Evolutionary conservation across 2,888 invertebrate genomes (phyloP), one percentile per base, ranked within the genome.

Genomic region (Thera britannica): DNA sequence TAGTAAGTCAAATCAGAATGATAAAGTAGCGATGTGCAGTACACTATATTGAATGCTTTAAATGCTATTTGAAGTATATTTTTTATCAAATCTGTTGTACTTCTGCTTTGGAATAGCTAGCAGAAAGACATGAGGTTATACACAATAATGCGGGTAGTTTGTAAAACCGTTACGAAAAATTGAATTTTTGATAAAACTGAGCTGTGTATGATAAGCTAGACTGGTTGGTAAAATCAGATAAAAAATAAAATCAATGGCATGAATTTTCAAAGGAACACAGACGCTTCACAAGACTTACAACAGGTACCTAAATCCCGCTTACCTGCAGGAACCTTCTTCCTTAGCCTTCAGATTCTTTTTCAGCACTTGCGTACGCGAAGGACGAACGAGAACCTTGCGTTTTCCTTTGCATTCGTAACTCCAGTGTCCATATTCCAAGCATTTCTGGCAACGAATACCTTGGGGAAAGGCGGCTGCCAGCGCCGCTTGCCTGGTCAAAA

Each of bases 401-500:
- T 98, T 98, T 11, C 97, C 97, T 76, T 96, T 97, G 84, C 98
- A 99, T 87, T 98, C 97, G 81, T 97, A 99, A 70, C 98, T 98
- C 98, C 98, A 99, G 86, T 99, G 98, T 0, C 98, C 98, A 82
- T 96, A 96, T 88, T 98, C 97, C 58, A 98, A 90, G 83, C 98
- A 99, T 90, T 98, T 98, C 86, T 98, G 98, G 85, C 98, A 99
- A 36, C 97, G 95, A 70, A 97, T 95, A 9, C 96, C 96, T 86
- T 96, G 96, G 0, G 97, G 96, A 86, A 96, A 96, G 0, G 95
- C 95, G 12, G 95, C 94, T 46, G 95, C 95, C 81, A 95, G 88
- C 70, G 95, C 95, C 63, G 94, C 95, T 80, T 94, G 94, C 77
- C 95, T 95, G 78, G 7, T 77, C 72, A 75, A 54, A 72, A 75